phyloP scores from a whole-genome alignment of 2,888 invertebrate species.

The Euspilapteryx auroguttella region DNA sequence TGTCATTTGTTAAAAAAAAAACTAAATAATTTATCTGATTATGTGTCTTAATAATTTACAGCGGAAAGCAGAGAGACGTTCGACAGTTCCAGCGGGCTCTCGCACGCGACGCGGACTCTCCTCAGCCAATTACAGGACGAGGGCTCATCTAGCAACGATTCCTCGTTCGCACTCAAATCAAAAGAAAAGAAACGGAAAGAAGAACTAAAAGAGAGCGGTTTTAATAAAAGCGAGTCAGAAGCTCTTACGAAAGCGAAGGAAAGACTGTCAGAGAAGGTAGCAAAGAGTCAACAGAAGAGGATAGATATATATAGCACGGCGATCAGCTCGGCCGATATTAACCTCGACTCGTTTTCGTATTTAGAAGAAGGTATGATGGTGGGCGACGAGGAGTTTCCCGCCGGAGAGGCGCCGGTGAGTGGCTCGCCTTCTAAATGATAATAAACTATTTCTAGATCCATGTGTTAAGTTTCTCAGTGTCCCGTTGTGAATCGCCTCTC shows the following conservation, averaged over 20 bases:
- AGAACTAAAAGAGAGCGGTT: conserved; percentile 14
- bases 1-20: not conserved
- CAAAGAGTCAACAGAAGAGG: conserved; percentile 37
- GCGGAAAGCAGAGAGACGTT: conserved; percentile 42
- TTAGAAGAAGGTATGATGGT: conserved; percentile 48
- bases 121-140: conserved; percentile 58
- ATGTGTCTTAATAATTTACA: conserved; percentile 28
- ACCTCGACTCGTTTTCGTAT: conserved; percentile 55
- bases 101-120: conserved; percentile 43
- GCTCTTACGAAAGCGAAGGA: conserved; percentile 43
- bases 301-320: conserved; percentile 60
- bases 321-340: conserved; percentile 51
- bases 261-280: conserved; percentile 43
- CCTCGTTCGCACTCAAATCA: conserved; percentile 41
- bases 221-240: conserved; percentile 34
- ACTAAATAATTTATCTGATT: too few relatives aligned
- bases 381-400: conserved; percentile 44
- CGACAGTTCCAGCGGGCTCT: conserved; percentile 33
- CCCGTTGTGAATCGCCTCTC: too few relatives aligned
- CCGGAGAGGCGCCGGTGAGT: too few relatives aligned
- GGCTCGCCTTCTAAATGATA: too few relatives aligned
- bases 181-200: conserved; percentile 21
- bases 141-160: conserved; percentile 55
- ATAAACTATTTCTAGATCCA: too few relatives aligned
- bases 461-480: too few relatives aligned